Base-by-base conservation (phyloP, 1,140 invertebrate genomes). In the Calycopis cecrops region DNA sequence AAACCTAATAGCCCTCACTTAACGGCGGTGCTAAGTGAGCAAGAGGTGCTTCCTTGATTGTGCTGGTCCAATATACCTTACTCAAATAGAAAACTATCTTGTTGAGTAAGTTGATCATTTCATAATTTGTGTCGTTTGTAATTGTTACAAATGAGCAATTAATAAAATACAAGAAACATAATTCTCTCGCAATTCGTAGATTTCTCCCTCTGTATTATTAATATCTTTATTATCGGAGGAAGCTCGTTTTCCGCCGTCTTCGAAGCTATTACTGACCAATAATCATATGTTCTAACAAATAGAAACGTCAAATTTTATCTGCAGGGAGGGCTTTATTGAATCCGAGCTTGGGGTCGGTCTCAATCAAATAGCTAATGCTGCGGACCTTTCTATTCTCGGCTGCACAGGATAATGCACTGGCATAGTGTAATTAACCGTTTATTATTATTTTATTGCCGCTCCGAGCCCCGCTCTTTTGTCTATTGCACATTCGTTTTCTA, bases 361-460 rank as follows among this genome's bases (percentile, higher is more conserved):
- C 78, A 83, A 81, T 83, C 76, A 83, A 76, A 76, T 65, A 60
- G 67, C 74, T 81, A 78, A 80, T 79, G 71, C 60, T 60, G 52
- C 62, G 73, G 75, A 73, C 68, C 63, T 62, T 57, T 53, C 44
- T 49, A 52, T 55, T 64, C 42, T 40, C 57, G 35, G 50, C 37
- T 61, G 58, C 62, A 61, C 62, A 61, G 60, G 53, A 67, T 86
- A 86, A 86, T 84, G 83, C 73, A 84, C 72, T 74, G 69, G 73
- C 76, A 80, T 81, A 76, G 69, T 80, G 79, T 84, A 83, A 82
- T 83, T 82, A 80, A 79, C 76, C 77, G 66, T 84, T 82, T 83
- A 84, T 84, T 86, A 82, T 84, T 79, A 80, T 79, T 83, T 84
- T 80, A 86, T 86, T 73, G 76, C 69, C 61, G 48, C 54, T 52